Evolutionary conservation across 1,140 invertebrate genomes (phyloP), one percentile per base, ranked within the genome.

Genomic region (Zeugodacus cucurbitae): DNA sequence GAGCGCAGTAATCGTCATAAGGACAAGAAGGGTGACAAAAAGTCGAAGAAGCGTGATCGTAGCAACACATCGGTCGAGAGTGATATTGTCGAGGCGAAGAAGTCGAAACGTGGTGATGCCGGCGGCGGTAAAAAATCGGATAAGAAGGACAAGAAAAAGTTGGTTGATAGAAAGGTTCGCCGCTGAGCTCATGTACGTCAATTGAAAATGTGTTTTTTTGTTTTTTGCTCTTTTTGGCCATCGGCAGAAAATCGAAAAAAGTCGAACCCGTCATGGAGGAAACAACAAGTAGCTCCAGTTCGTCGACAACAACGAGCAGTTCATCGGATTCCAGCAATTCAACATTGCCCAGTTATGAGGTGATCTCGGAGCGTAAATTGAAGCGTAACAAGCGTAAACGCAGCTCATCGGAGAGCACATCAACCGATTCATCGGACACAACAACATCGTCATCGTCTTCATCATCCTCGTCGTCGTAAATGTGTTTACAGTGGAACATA

Each of bases 331-430:
- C 92, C 10, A 93, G 92, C 87, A 91, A 93, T 78, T 93, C 92
- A 59, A 93, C 92, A 44, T 85, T 93, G 90, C 92, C 92, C 89
- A 93, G 92, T 70, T 93, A 93, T 87, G 92, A 93, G 89, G 91
- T 93, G n/a, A 93, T 93, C 10, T 90, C 92, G 67, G 92, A 93
- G 88, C 93, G 92, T 54, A 89, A 89, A 70, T 82, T 70, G 70
- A 93, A 93, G 87, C 64, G 89, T 34, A 89, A 90, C 41, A 88
- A 91, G 8, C 90, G 90, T 17, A 90, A 91, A 54, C 91, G 89
- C 54, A 88, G 54, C n/a, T 89, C 88, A 26, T 89, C 88, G n/a
- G 91, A 90, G 64, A 90, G 90, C 82, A 89, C 90, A 59, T 90
- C 91, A 59, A 59, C 87, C 37, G 64, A 82, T 86, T 87, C 87